phyloP scores from a whole-genome alignment of 2,888 invertebrate genomes.

The Hirtodrosophila duncani region DNA sequence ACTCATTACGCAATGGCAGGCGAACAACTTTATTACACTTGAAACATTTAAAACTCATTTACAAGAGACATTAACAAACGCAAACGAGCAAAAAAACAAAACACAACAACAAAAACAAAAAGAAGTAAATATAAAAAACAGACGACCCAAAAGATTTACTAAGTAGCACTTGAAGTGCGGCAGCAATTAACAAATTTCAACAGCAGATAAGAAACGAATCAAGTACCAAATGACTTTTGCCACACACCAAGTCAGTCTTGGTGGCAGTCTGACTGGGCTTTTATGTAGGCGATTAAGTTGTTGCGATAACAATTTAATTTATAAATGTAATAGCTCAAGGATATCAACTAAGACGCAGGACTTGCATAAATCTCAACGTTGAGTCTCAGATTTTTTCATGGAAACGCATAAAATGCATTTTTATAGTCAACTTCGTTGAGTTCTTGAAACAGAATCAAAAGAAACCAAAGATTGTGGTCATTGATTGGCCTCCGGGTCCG shows the following conservation, averaged over 20 bases:
- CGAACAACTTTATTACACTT: constrained; percentile 65
- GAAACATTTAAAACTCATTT: constrained; percentile 67
- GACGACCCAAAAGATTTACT: constrained; percentile 53
- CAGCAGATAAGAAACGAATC: constrained; percentile 56
- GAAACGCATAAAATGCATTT: constrained; percentile 57
- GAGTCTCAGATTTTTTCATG: constrained; percentile 27
- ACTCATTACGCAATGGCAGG: constrained; percentile 58
- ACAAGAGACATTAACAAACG: constrained; percentile 52
- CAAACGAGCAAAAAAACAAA: constrained; percentile 10
- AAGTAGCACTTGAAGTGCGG: constrained; percentile 68
- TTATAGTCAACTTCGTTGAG: constrained; percentile 38
- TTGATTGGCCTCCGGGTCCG: constrained; percentile 50
- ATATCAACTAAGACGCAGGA: constrained; percentile 31
- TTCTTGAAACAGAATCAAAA: constrained; percentile 18
- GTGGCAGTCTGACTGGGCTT: constrained; percentile 38
- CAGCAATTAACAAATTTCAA: constrained; percentile 69
- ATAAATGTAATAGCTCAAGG: constrained; percentile 59
- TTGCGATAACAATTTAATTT: constrained; percentile 71
- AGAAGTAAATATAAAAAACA: constrained; percentile 28
- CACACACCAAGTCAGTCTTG: constrained; percentile 26
- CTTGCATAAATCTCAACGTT: constrained; percentile 39
- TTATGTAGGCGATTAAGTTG: constrained; percentile 64
- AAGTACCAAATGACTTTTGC: constrained; percentile 34
- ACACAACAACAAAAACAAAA: constrained; percentile 7
- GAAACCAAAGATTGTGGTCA: constrained; percentile 69